Percentiles rank a stretch among this genome's conserved stretches.
phyloP scores from a whole-genome alignment of 1,140 invertebrate species.

The Brachionus paranguensis region DNA sequence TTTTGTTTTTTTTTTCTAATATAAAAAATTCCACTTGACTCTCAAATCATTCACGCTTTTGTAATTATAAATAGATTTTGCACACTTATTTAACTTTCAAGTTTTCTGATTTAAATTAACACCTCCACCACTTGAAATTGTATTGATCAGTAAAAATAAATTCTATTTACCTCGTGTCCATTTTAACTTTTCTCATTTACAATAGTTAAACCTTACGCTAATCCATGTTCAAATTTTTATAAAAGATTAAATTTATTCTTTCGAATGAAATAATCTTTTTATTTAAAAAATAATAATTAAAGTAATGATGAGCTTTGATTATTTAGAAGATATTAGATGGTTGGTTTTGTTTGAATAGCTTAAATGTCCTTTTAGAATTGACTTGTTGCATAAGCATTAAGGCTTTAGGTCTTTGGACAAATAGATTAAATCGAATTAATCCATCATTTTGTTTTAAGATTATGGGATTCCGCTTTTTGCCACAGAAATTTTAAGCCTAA shows the following conservation, averaged over 20 bases:
- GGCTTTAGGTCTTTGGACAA: neutral
- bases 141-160: neutral
- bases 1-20: neutral
- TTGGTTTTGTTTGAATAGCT: neutral
- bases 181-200: neutral
- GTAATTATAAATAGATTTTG: neutral
- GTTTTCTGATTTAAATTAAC: neutral
- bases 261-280: neutral
- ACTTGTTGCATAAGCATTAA: neutral
- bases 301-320: neutral
- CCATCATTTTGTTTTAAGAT: neutral
- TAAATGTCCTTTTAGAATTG: neutral
- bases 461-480: neutral
- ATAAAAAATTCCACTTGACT: slow-evolving; percentile 3
- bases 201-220: neutral
- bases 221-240: neutral
- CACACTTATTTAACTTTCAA: neutral
- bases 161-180: neutral
- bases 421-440: neutral
- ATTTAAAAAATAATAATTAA: neutral
- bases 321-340: neutral
- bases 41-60: neutral
- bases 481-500: neutral
- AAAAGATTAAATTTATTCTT: slow-evolving; percentile 13
- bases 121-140: neutral